These are phyloP conservation scores for Eurystomus gularis DNA, from an alignment of 2,113 vertebrate species.

Conservation along the genomic window DNA sequence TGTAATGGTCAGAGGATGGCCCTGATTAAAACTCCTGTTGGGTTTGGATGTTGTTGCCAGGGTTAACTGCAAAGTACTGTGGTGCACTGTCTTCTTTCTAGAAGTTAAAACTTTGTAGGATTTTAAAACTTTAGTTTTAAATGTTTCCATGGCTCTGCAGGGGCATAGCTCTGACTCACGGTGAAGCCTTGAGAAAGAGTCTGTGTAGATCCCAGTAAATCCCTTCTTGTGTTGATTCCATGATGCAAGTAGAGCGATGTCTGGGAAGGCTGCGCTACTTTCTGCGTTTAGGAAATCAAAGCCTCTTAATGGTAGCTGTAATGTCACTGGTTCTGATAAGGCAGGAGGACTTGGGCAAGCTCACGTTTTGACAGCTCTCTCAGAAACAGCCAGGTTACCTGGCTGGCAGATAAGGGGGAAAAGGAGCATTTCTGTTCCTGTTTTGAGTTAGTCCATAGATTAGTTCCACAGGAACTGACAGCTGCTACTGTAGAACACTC, in stretches of 20 bases:
- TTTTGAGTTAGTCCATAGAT: neutral
- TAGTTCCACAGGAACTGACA: neutral
- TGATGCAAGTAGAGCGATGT: rapidly evolving
- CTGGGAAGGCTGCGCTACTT: neutral
- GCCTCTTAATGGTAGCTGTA: neutral
- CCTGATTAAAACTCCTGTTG: neutral
- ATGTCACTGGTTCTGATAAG: neutral
- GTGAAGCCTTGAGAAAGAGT: neutral
- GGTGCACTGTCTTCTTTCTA: neutral
- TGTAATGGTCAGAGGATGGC: neutral
- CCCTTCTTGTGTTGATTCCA: neutral
- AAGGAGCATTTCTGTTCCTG: neutral
- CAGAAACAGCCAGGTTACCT: neutral
- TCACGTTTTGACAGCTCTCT: neutral
- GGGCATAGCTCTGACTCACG: neutral
- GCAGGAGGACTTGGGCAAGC: neutral
- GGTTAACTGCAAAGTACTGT: neutral
- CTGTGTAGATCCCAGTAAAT: neutral
- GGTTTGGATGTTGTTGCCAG: neutral
- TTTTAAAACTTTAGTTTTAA: neutral
- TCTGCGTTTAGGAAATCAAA: neutral
- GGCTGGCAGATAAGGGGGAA: neutral
- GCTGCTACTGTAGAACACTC: neutral
- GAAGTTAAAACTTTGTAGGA: neutral
- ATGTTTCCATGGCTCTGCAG: neutral